Evolutionary conservation across 2,113 vertebrate species (phyloP), one percentile per base, ranked within the genome.

Genomic region (Natator depressus): DNA sequence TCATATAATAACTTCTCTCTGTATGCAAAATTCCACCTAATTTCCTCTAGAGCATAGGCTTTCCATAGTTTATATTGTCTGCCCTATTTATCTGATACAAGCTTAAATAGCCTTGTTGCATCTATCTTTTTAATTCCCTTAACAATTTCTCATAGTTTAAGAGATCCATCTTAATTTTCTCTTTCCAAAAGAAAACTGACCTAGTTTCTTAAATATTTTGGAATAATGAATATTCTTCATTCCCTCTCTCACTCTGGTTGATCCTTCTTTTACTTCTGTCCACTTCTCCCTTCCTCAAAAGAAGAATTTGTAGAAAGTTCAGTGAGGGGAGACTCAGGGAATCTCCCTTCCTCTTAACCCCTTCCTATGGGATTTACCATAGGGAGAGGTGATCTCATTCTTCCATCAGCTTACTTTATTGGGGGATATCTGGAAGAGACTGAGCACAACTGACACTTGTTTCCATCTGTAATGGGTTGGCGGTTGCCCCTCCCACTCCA

Each of bases 311-410:
- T 76, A 87, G n/a, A 65, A 90, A 59, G 0, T 47, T 54, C 42
- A 13, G 88, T 80, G 59, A 90, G 65, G 83, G 87, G 35, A 76
- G 93, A 59, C 16, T 78, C 1, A 49, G 1, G 46, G 27, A 87
- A 94, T 87, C 93, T 87, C 22, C 1, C 22, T 89, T 91, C 90
- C 94, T 72, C 62, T 46, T 93, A 55, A 51, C 59, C 17, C 2
- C 29, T 92, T 90, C 94, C 35, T 84, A 4, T 78, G 55, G 72
- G 79, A 93, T 97, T 94, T 96, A 82, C 90, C 14, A 57, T 20
- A 89, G 27, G 29, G 83, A 92, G 89, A 22, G 85, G 35, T 31
- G 17, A 92, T 50, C 42, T 14, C 50, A 59, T 72, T 17, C 49
- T 93, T 95, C 85, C 49, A 82, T 31, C 84, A 82, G n/a, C 49